A percentile compares a stretch with the other conserved stretches of the same genome.
These are phyloP conservation scores for Frieseomelitta varia DNA, from an alignment of 1,140 invertebrate species.

Conservation along the genomic window DNA sequence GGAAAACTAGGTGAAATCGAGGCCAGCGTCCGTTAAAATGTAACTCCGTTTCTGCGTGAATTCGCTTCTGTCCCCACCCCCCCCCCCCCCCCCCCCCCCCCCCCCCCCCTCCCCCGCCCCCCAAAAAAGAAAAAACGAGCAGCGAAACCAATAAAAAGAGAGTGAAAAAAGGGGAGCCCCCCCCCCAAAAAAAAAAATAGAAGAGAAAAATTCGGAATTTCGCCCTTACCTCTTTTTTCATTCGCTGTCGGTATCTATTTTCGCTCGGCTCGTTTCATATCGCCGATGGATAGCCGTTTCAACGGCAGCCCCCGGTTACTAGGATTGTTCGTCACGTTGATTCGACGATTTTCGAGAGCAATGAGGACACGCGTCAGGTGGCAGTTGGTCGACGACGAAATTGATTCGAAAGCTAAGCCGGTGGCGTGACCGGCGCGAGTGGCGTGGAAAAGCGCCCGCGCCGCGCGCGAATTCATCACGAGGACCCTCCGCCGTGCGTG, in stretches of 20 bases:
- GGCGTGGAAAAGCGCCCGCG: constrained; percentile 17
- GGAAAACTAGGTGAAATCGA: constrained; percentile 36
- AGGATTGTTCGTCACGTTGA: constrained; percentile 19
- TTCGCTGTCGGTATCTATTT: background rate
- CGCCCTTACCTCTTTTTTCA: background rate
- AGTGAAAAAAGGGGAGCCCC: background rate
- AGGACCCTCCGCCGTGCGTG: constrained; percentile 11
- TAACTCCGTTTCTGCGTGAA: constrained; percentile 48
- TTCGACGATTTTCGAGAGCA: constrained; percentile 34
- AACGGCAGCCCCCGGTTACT: background rate
- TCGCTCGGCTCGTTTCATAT: background rate
- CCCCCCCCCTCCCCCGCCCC: background rate
- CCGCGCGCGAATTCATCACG: constrained; percentile 47
- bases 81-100: background rate
- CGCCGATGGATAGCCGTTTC: background rate
- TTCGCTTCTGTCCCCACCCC: background rate
- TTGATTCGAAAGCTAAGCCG: constrained; percentile 54
- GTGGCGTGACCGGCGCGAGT: background rate
- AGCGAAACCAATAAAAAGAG: background rate
- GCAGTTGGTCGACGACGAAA: constrained; percentile 34
- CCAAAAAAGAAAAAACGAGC: background rate
- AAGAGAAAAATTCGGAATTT: background rate
- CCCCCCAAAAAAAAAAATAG: no score
- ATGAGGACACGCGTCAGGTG: constrained; percentile 44
- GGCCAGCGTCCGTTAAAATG: constrained; percentile 45